Evolutionary conservation across 2,888 invertebrate genomes (phyloP).

Genomic region (Rhorus exstirpatorius): DNA sequence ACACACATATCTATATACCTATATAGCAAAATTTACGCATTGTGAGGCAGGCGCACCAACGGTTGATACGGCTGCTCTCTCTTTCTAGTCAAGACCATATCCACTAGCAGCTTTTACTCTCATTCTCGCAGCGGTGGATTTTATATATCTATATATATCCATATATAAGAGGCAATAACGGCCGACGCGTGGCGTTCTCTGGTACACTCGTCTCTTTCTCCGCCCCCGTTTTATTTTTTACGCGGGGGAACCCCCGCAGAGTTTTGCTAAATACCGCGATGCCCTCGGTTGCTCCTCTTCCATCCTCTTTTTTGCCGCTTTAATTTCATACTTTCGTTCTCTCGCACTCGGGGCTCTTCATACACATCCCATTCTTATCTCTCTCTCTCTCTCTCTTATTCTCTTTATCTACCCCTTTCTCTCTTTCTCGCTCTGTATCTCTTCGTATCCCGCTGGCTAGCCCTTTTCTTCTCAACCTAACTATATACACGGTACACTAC

Average conservation of each 20-base stretch:
- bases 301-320: conserved; percentile 54
- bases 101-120: conserved; percentile 43
- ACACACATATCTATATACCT: conserved; percentile 7
- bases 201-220: conserved; percentile 63
- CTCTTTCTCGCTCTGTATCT: conserved; percentile 41
- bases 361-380: conserved; percentile 1
- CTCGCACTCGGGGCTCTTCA: conserved; percentile 2
- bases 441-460: conserved; percentile 50
- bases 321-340: conserved; percentile 24
- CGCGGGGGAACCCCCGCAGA: conserved; percentile 78
- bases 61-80: conserved; percentile 56
- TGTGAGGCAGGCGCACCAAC: conserved; percentile 17
- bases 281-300: conserved; percentile 46
- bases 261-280: conserved; percentile 82
- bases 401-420: conserved; percentile 25
- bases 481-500: not conserved
- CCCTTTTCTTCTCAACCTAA: conserved; percentile 38
- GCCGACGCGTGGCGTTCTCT: conserved; percentile 80
- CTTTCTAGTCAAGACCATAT: conserved; percentile 42
- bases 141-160: no score
- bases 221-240: conserved; percentile 74
- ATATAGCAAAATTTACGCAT: not conserved
- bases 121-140: conserved; percentile 57
- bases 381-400: conserved; percentile 19
- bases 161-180: conserved; percentile 81